A percentile compares a stretch with the other conserved stretches of the same genome.
Evolutionary conservation across 2,113 vertebrate species (phyloP).

Genomic region (Heterotilapia buettikoferi): DNA sequence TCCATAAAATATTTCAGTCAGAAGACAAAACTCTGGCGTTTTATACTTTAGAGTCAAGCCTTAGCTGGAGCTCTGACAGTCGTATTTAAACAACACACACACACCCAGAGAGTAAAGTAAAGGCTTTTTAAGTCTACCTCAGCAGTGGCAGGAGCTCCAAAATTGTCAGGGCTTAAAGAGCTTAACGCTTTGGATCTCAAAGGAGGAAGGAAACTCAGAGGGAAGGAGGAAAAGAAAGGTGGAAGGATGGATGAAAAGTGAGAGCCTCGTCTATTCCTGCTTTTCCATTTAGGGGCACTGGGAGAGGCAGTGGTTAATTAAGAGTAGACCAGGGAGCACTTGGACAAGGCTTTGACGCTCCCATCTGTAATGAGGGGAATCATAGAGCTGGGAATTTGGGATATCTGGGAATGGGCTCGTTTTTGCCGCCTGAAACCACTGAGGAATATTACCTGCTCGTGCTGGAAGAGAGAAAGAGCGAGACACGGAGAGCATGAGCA

Average conservation of each 20-base stretch:
- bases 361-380: conserved; percentile 74
- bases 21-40: neutral
- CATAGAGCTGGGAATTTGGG: conserved; percentile 74
- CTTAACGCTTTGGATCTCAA: conserved; percentile 28
- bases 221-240: conserved; percentile 9
- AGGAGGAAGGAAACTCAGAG: conserved; percentile 11
- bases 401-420: conserved; percentile 58
- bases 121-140: neutral
- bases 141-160: conserved; percentile 3
- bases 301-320: conserved; percentile 62
- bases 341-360: conserved; percentile 60
- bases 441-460: conserved; percentile 62
- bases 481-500: neutral
- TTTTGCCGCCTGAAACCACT: conserved; percentile 39
- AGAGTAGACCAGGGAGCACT: conserved; percentile 67
- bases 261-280: conserved; percentile 3
- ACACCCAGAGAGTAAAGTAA: neutral
- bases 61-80: neutral
- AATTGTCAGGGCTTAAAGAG: conserved; percentile 41
- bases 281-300: conserved; percentile 49
- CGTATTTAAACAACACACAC: neutral
- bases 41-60: neutral
- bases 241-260: conserved; percentile 13
- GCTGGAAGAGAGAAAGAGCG: neutral
- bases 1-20: neutral